Evolutionary conservation across 1,140 invertebrate species (phyloP).

Genomic region (Uloborus diversus): DNA sequence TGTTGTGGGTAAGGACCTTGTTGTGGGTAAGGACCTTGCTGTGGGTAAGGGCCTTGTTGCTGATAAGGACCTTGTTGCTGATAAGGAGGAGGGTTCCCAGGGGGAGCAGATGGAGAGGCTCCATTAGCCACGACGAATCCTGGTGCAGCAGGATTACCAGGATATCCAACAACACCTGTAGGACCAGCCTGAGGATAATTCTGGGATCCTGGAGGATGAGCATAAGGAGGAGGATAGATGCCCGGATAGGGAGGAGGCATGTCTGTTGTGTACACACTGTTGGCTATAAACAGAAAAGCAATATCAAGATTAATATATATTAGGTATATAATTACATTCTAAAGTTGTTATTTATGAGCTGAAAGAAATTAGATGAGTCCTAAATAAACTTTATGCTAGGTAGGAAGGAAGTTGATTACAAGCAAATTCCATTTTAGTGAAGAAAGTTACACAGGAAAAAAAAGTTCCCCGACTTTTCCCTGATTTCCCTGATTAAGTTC

Average conservation of each 20-base stretch:
- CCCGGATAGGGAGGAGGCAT: slow-evolving; percentile 96
- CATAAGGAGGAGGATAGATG: slow-evolving; percentile 69
- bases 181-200: slow-evolving; percentile 11
- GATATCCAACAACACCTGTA: neutral
- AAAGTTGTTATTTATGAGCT: too few species aligned
- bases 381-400: too few species aligned
- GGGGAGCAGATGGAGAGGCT: slow-evolving; percentile 41
- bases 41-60: neutral
- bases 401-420: too few species aligned
- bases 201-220: slow-evolving; percentile 11
- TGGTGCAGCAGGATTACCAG: slow-evolving; percentile 51
- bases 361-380: too few species aligned
- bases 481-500: too few species aligned
- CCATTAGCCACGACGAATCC: slow-evolving; percentile 47
- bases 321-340: too few species aligned
- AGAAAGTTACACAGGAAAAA: too few species aligned
- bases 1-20: neutral
- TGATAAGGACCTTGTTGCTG: neutral
- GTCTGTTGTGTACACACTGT: slow-evolving; percentile 88
- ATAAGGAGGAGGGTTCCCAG: slow-evolving; percentile 8
- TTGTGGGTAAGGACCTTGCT: neutral
- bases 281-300: slow-evolving; percentile 69
- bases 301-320: too few species aligned
- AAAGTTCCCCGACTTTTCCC: too few species aligned
- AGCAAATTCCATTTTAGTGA: too few species aligned